Conservation (phyloP, 2,113 vertebrate genomes). For the Platysteira castanea region DNA sequence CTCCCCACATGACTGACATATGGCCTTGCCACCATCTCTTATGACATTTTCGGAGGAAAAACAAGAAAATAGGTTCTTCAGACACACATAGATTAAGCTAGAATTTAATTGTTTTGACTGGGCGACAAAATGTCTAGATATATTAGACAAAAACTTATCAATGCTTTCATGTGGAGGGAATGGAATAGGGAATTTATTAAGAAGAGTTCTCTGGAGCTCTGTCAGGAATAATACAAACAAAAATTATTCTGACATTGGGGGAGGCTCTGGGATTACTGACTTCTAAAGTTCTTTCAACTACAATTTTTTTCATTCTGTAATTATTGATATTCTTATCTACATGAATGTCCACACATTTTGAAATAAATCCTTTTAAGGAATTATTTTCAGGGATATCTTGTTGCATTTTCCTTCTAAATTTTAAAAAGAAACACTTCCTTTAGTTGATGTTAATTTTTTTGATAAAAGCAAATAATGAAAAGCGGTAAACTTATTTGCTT, state of each 20-base stretch:
- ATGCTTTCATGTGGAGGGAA: neutral
- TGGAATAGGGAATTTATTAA: neutral
- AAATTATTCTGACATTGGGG: neutral
- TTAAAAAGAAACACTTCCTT: neutral
- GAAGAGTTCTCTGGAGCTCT: neutral
- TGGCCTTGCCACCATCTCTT: neutral
- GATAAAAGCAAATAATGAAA: neutral
- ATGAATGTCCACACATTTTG: neutral
- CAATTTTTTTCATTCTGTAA: neutral
- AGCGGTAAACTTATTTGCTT: neutral
- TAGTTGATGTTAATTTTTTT: neutral
- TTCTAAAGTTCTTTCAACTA: neutral
- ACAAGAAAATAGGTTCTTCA: neutral
- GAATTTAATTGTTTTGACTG: neutral
- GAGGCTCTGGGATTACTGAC: neutral
- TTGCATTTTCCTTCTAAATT: neutral
- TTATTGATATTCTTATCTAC: neutral
- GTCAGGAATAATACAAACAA: neutral
- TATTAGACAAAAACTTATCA: neutral
- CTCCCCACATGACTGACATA: fast-evolving
- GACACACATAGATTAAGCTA: neutral
- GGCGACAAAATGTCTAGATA: neutral
- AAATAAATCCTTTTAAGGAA: neutral
- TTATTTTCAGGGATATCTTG: neutral
- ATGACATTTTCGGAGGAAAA: neutral